Evolutionary conservation across 1,140 invertebrate species (phyloP).

Genomic region (Amyelois transitella): DNA sequence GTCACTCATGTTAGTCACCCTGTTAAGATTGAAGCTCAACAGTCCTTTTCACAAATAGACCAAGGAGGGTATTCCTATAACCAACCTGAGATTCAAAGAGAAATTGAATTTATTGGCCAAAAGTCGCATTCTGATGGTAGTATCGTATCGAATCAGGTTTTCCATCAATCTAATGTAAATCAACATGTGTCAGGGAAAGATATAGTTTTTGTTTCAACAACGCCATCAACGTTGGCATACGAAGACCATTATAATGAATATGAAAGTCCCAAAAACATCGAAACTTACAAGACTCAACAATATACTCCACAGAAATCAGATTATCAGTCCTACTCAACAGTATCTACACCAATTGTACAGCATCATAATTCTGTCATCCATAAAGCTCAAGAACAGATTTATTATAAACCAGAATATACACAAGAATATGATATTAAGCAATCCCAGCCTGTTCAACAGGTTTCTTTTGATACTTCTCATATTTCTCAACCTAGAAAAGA

Average conservation of each 20-base stretch:
- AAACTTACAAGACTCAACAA: slow-evolving; percentile 50
- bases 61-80: slow-evolving; percentile 47
- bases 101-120: slow-evolving; percentile 29
- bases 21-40: slow-evolving; percentile 31
- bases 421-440: slow-evolving; percentile 36
- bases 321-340: slow-evolving; percentile 34
- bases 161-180: slow-evolving; percentile 35
- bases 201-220: slow-evolving; percentile 51
- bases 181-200: slow-evolving; percentile 35
- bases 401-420: slow-evolving; percentile 37
- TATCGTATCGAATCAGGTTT: slow-evolving; percentile 57
- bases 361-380: slow-evolving; percentile 28
- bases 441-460: slow-evolving; percentile 20
- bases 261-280: slow-evolving; percentile 30
- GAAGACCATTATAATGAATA: slow-evolving; percentile 57
- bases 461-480: slow-evolving; percentile 27
- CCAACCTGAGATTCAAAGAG: slow-evolving; percentile 53
- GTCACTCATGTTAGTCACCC: slow-evolving; percentile 34
- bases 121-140: slow-evolving; percentile 56
- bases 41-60: slow-evolving; percentile 23
- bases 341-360: slow-evolving; percentile 32
- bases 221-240: slow-evolving; percentile 53
- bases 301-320: slow-evolving; percentile 50
- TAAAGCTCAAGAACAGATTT: slow-evolving; percentile 34
- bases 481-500: slow-evolving; percentile 29